These are phyloP conservation scores for Amia ocellicauda DNA, from an alignment of 2,113 vertebrate genomes.

Conservation along the genomic window DNA sequence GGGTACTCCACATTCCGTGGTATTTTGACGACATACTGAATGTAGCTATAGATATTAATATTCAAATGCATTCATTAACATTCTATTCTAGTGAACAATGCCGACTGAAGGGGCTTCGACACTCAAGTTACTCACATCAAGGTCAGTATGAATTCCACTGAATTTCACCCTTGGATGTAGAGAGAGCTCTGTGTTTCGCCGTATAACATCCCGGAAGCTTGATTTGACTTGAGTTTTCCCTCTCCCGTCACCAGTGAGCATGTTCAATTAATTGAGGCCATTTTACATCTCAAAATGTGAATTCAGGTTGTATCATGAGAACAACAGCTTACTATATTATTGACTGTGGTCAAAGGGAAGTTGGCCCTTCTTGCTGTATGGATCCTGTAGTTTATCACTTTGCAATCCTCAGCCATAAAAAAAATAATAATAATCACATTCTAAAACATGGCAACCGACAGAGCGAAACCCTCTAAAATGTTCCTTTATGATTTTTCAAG, in stretches of 20 bases:
- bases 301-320: constrained; percentile 52
- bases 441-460: constrained; percentile 40
- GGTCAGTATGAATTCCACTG: constrained; percentile 69
- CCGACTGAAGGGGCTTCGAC: constrained; percentile 63
- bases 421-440: constrained; percentile 26
- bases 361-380: too few relatives aligned
- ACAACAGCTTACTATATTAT: constrained; percentile 39
- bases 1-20: constrained; percentile 65
- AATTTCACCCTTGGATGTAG: constrained; percentile 44
- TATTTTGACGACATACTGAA: constrained; percentile 56
- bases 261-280: constrained; percentile 54
- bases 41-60: constrained; percentile 59
- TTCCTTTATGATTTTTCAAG: constrained; percentile 43
- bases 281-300: constrained; percentile 51
- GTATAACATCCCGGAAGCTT: constrained; percentile 24
- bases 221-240: constrained; percentile 39
- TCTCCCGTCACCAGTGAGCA: constrained; percentile 35
- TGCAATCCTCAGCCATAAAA: too few relatives aligned
- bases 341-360: constrained; percentile 23
- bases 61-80: constrained; percentile 68
- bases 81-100: constrained; percentile 64
- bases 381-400: too few relatives aligned
- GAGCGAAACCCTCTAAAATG: constrained; percentile 32
- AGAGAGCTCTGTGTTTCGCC: constrained; percentile 13
- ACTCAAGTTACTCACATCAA: constrained; percentile 61